Evolutionary conservation across 2,888 invertebrate genomes (phyloP).

Genomic region (Tethea ocularis): DNA sequence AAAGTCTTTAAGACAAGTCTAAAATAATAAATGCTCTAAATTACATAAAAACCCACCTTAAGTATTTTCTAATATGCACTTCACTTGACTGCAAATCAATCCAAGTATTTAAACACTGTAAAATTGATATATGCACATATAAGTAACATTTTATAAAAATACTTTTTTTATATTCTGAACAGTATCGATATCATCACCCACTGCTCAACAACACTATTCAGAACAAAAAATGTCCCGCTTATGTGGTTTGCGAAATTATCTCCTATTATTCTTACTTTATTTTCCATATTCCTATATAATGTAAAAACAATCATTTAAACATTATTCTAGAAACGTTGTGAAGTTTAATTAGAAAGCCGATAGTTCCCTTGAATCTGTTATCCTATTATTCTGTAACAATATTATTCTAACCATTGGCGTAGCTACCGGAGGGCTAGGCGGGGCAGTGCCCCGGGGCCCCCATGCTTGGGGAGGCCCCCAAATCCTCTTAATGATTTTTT

Average conservation of each 20-base stretch:
- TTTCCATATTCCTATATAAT: constrained; percentile 52
- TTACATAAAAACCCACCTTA: too few species aligned
- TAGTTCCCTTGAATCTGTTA: neutral
- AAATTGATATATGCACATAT: too few species aligned
- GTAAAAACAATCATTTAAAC: constrained; percentile 31
- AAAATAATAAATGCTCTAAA: too few species aligned
- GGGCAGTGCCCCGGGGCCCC: too few species aligned
- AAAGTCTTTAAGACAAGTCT: too few species aligned
- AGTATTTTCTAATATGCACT: too few species aligned
- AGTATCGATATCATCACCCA: neutral
- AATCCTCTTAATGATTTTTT: too few species aligned
- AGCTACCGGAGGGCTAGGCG: too few species aligned
- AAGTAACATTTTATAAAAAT: too few species aligned
- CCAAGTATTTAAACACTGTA: neutral
- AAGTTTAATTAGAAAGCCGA: neutral
- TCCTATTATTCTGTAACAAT: neutral
- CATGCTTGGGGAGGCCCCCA: too few species aligned
- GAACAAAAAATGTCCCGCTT: constrained; percentile 41
- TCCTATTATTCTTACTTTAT: constrained; percentile 45
- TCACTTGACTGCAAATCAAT: too few species aligned
- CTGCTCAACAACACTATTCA: constrained; percentile 14
- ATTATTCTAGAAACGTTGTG: neutral
- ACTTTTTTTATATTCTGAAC: neutral
- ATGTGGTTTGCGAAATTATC: constrained; percentile 44
- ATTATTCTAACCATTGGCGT: too few species aligned